phyloP scores from a whole-genome alignment of 2,888 invertebrate genomes.

The Deroplatys truncata region DNA sequence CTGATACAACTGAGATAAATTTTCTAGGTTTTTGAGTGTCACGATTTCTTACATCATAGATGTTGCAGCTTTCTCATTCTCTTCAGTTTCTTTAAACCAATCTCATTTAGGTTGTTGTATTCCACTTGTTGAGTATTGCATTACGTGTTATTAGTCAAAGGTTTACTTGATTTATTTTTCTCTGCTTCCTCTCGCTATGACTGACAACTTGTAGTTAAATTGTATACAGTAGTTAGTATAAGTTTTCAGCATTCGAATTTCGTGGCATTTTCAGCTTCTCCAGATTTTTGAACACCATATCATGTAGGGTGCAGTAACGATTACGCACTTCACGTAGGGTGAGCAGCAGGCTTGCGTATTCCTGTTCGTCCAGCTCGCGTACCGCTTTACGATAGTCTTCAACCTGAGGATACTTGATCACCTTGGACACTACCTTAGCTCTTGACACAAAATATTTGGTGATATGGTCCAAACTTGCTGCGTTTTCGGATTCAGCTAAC shows the following conservation, averaged over 20 bases:
- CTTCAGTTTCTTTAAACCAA: too few relatives aligned
- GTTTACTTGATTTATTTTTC: too few relatives aligned
- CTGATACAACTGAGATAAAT: too few relatives aligned
- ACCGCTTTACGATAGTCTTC: slow-evolving; percentile 93
- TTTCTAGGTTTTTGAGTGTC: too few relatives aligned
- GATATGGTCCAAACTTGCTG: slow-evolving; percentile 96
- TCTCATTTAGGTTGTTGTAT: too few relatives aligned
- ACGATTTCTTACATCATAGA: too few relatives aligned
- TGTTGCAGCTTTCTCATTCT: too few relatives aligned
- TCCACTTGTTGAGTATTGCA: too few relatives aligned
- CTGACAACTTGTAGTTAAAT: too few relatives aligned
- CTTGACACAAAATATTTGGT: slow-evolving; percentile 90
- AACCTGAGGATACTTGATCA: slow-evolving; percentile 96
- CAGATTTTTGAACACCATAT: slow-evolving; percentile 95
- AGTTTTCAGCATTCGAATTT: slow-evolving; percentile 79
- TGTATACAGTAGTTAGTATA: slow-evolving; percentile 55
- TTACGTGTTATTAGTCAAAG: too few relatives aligned
- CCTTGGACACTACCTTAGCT: slow-evolving; percentile 67
- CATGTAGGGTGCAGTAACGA: slow-evolving; percentile 95
- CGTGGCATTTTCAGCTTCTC: slow-evolving; percentile 98
- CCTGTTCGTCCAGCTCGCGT: slow-evolving; percentile 93
- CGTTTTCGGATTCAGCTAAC: slow-evolving; percentile 94
- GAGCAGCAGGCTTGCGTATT: slow-evolving; percentile 89
- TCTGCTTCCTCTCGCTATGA: too few relatives aligned
- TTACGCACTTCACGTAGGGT: slow-evolving; percentile 95